These are phyloP conservation scores for Himalopsyche phryganea DNA, from an alignment of 1,140 invertebrate genomes.

Conservation along the genomic window DNA sequence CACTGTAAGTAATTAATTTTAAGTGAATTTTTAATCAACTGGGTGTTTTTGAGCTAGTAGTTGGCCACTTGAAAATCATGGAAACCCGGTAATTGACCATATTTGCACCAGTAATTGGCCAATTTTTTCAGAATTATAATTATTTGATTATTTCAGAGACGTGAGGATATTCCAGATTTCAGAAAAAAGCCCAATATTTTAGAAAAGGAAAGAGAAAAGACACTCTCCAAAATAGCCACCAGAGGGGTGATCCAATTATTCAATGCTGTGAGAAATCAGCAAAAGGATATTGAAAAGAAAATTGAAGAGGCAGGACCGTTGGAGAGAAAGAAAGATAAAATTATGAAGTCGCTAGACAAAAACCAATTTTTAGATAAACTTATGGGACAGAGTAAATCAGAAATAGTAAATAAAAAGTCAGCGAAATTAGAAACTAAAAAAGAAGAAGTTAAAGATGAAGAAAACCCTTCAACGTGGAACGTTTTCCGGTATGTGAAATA, in stretches of 20 bases:
- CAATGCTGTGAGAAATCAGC: constrained; percentile 84
- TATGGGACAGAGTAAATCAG: constrained; percentile 67
- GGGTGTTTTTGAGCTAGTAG: too few relatives aligned
- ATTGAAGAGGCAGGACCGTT: constrained; percentile 70
- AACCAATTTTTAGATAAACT: constrained; percentile 77
- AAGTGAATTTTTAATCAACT: too few relatives aligned
- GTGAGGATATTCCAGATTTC: constrained; percentile 61
- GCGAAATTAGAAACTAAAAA: constrained; percentile 43
- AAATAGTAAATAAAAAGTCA: constrained; percentile 52
- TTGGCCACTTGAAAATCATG: too few relatives aligned
- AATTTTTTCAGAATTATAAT: too few relatives aligned
- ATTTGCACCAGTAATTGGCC: too few relatives aligned
- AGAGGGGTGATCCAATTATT: constrained; percentile 90
- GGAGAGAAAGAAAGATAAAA: constrained; percentile 77
- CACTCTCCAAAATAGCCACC: constrained; percentile 78
- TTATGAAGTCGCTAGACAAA: constrained; percentile 78
- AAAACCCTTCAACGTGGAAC: constrained; percentile 53
- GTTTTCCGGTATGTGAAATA: constrained; percentile 47
- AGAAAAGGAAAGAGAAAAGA: constrained; percentile 70
- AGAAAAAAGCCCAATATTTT: constrained; percentile 70
- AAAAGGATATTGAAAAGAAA: constrained; percentile 71
- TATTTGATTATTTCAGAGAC: constrained; percentile 61
- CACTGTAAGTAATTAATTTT: too few relatives aligned
- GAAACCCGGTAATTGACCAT: too few relatives aligned
- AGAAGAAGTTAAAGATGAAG: constrained; percentile 47